Evolutionary conservation across 2,113 vertebrate species (phyloP).

Genomic region (Cavia aperea): DNA sequence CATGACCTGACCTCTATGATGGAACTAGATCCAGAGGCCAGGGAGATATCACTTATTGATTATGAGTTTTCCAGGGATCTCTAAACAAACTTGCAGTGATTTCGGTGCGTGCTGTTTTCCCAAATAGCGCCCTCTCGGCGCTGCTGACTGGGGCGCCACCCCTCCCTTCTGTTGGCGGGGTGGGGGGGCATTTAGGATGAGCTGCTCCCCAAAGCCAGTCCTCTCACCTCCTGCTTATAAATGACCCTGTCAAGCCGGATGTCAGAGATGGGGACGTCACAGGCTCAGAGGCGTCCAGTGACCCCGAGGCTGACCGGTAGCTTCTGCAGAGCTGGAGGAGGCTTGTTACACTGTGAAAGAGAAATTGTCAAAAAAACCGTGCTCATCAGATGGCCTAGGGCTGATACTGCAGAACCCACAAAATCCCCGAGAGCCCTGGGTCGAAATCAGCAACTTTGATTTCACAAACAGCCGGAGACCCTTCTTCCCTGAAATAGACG

Average conservation of each 20-base stretch:
- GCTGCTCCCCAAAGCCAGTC: not conserved
- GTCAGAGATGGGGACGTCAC: not conserved
- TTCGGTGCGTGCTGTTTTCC: not conserved
- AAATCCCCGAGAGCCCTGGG: not conserved
- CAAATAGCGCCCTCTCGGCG: not conserved
- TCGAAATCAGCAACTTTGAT: not conserved
- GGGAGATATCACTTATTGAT: not conserved
- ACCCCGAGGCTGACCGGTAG: constrained; percentile 7
- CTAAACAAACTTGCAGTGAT: not conserved
- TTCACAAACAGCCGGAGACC: not conserved
- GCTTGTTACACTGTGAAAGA: not conserved
- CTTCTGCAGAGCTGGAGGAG: not conserved
- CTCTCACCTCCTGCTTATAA: constrained; percentile 35
- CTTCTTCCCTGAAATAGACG: not conserved
- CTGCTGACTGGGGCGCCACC: not conserved
- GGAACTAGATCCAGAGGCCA: not conserved
- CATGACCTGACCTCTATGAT: not conserved
- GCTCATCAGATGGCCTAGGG: not conserved
- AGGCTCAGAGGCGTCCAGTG: not conserved
- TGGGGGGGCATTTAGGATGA: not conserved
- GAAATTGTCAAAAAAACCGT: not conserved
- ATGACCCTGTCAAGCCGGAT: not conserved
- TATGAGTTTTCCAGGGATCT: not conserved
- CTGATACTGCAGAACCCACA: not conserved
- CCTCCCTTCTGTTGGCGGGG: not conserved